phyloP scores from a whole-genome alignment of 2,113 vertebrate genomes.

The Ramphastos sulfuratus region DNA sequence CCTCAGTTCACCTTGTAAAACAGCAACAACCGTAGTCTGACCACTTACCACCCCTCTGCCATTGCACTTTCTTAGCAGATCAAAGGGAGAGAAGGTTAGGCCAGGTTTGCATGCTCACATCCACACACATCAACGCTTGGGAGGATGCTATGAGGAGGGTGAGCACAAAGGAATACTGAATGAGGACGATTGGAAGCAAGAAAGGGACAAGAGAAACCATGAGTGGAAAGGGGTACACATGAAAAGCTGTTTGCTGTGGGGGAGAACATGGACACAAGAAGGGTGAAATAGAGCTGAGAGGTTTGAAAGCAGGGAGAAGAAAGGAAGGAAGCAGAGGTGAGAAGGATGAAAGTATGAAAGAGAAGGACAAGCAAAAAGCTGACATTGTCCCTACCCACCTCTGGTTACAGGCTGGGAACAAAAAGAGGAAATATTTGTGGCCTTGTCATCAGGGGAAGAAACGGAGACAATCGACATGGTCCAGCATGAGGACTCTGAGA shows the following conservation, averaged over 20 bases:
- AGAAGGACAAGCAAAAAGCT: not conserved
- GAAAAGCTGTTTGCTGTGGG: not conserved
- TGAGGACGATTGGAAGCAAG: not conserved
- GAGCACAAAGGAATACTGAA: not conserved
- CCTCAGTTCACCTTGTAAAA: not conserved
- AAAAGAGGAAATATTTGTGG: conserved; percentile 72
- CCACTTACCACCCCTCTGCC: not conserved
- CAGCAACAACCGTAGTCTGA: not conserved
- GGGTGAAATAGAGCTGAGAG: not conserved
- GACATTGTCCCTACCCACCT: not conserved
- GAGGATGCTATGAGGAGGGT: not conserved
- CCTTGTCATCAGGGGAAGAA: conserved; percentile 68
- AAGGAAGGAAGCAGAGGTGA: not conserved
- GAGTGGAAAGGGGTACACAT: not conserved
- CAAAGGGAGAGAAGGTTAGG: not conserved
- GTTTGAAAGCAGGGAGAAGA: not conserved
- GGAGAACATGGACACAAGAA: not conserved
- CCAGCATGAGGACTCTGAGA: not conserved
- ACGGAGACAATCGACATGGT: conserved; percentile 71
- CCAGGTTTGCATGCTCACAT: not conserved
- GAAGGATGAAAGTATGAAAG: not conserved
- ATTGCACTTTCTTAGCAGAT: not conserved
- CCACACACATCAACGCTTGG: not conserved
- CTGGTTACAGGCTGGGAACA: conserved; percentile 50
- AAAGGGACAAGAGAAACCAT: not conserved